phyloP scores from a whole-genome alignment of 2,113 vertebrate species.

The Tetraodon nigroviridis region DNA sequence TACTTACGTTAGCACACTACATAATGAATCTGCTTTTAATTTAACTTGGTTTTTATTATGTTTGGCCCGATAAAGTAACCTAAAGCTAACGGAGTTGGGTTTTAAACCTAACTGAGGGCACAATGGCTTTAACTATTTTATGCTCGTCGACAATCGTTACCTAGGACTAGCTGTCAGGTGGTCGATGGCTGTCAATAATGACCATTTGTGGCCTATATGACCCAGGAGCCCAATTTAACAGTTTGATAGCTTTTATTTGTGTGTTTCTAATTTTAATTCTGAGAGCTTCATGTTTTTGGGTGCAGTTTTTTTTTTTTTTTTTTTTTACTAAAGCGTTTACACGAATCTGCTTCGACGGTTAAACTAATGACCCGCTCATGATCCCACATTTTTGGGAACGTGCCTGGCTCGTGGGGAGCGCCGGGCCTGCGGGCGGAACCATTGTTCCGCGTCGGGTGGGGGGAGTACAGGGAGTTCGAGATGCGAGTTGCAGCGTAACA shows the following conservation, averaged over 20 bases:
- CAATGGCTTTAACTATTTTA: too few species aligned
- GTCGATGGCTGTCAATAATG: conserved; percentile 43
- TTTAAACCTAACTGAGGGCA: too few species aligned
- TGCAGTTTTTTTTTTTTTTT: conserved; percentile 5
- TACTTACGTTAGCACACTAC: conserved; percentile 43
- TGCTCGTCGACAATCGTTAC: not conserved
- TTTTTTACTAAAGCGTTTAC: not conserved
- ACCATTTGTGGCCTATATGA: conserved; percentile 51
- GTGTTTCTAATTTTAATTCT: not conserved
- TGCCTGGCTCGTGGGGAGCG: conserved; percentile 67
- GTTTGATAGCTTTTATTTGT: not conserved
- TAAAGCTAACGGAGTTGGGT: too few species aligned
- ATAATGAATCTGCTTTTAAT: conserved; percentile 22
- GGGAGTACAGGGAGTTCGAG: conserved; percentile 61
- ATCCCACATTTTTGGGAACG: conserved; percentile 53
- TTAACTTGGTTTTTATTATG: not conserved
- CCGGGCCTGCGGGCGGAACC: conserved; percentile 58
- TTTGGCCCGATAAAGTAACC: not conserved
- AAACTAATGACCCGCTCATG: conserved; percentile 21
- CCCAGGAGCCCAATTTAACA: conserved; percentile 1
- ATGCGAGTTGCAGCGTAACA: conserved; percentile 63
- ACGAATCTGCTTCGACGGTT: too few species aligned
- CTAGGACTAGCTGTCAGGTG: conserved; percentile 12
- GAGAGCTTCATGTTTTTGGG: too few species aligned
- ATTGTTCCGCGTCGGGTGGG: conserved; percentile 50